phyloP scores from a whole-genome alignment of 1,140 invertebrate genomes.

The Semibalanus balanoides region DNA sequence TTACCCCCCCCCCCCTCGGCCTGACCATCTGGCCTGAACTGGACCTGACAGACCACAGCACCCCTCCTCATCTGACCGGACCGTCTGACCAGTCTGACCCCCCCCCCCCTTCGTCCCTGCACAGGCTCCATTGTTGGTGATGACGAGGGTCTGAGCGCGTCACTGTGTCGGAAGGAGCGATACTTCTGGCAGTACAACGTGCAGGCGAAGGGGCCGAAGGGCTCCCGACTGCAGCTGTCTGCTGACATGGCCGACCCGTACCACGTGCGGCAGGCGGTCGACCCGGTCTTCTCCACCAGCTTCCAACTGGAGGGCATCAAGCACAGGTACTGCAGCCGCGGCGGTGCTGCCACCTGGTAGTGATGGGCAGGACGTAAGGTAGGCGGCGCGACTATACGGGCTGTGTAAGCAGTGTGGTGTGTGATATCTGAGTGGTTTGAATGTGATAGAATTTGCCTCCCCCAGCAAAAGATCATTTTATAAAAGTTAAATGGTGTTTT shows the following conservation, averaged over 20 bases:
- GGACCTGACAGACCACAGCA: too few relatives aligned
- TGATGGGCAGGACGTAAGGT: too few relatives aligned
- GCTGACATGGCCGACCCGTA: slow-evolving; percentile 83
- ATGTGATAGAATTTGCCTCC: too few relatives aligned
- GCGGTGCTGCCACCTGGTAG: too few relatives aligned
- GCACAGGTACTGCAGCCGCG: slow-evolving; percentile 50
- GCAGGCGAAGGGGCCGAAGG: slow-evolving; percentile 94
- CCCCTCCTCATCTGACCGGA: too few relatives aligned
- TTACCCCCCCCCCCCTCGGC: not conserved
- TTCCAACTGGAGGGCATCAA: slow-evolving; percentile 81
- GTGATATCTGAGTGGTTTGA: too few relatives aligned
- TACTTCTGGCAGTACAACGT: slow-evolving; percentile 99
- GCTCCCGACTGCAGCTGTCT: slow-evolving; percentile 64
- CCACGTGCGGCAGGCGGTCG: slow-evolving; percentile 69
- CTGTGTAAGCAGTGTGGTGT: too few relatives aligned
- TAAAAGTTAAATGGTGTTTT: too few relatives aligned
- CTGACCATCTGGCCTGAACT: not conserved
- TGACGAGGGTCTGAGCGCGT: slow-evolving; percentile 40
- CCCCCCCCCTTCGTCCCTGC: not conserved
- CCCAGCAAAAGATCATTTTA: too few relatives aligned
- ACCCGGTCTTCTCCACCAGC: slow-evolving; percentile 81
- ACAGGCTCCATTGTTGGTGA: slow-evolving; percentile 49
- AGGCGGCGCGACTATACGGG: too few relatives aligned
- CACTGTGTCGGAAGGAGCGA: slow-evolving; percentile 51
- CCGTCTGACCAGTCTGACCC: too few relatives aligned